These are phyloP conservation scores for Parapsyche elsis DNA, from an alignment of 1,140 invertebrate species.

Conservation along the genomic window DNA sequence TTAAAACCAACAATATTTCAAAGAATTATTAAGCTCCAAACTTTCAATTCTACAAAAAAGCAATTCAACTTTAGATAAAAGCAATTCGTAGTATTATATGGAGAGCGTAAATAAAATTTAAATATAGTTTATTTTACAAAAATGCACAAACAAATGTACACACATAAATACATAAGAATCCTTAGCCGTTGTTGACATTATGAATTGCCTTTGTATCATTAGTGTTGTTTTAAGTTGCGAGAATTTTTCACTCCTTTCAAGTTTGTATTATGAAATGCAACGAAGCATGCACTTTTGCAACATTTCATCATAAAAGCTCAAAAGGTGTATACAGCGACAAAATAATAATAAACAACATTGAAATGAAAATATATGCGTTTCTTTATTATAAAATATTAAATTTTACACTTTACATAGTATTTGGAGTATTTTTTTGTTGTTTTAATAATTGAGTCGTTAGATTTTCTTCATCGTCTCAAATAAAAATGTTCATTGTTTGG, in stretches of 20 bases:
- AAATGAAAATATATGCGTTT: neutral
- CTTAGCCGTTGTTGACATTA: slow-evolving; percentile 35
- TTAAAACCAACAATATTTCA: neutral
- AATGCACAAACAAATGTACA: neutral
- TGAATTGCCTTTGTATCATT: slow-evolving; percentile 54
- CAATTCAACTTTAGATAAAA: no score
- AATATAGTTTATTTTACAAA: neutral
- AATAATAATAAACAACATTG: neutral
- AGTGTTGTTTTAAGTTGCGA: slow-evolving; percentile 36
- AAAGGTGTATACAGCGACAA: neutral
- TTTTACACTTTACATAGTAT: no score
- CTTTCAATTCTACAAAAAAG: no score
- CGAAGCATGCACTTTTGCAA: slow-evolving; percentile 21
- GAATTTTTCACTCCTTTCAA: slow-evolving; percentile 34
- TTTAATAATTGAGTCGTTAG: no score
- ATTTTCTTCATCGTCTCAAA: neutral
- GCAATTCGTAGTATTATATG: no score
- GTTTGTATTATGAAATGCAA: slow-evolving; percentile 28
- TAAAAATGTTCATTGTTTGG: neutral
- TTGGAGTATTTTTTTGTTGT: no score
- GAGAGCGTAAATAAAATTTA: no score
- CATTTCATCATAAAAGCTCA: neutral
- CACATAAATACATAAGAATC: neutral
- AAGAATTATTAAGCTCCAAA: neutral
- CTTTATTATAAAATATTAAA: no score